Evolutionary conservation across 37 sponge, comb jelly and placozoan genomes (phyloP).

Genomic region (Corticium candelabrum): DNA sequence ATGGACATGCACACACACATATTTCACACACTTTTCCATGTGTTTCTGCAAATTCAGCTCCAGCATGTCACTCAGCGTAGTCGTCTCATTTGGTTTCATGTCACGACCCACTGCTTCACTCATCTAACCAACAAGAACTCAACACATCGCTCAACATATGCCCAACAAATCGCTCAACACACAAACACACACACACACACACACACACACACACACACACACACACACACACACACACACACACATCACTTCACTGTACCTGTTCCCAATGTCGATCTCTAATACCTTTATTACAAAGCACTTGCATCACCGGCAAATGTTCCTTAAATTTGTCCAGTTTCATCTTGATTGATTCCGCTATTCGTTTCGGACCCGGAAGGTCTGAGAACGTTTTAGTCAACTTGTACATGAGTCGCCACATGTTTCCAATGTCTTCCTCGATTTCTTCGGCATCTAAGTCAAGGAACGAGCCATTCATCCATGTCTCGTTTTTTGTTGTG

Average conservation of each 20-base stretch:
- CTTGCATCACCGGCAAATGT: constrained; percentile 77
- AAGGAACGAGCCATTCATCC: constrained; percentile 94
- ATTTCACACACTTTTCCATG: constrained; percentile 72
- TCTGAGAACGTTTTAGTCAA: constrained; percentile 70
- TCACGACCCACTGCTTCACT: constrained; percentile 82
- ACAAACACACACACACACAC: no score
- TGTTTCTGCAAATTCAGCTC: constrained; percentile 71
- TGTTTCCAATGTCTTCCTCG: constrained; percentile 75
- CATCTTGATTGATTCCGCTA: constrained; percentile 70
- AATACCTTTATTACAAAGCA: constrained; percentile 86
- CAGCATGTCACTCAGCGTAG: constrained; percentile 73
- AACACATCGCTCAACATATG: background rate
- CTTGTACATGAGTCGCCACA: constrained; percentile 90
- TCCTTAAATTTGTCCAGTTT: constrained; percentile 85
- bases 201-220: no score
- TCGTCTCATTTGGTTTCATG: constrained; percentile 77
- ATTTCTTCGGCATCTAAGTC: constrained; percentile 83
- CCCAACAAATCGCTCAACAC: background rate
- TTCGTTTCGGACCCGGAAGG: constrained; percentile 69
- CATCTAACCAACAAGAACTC: constrained; percentile 40
- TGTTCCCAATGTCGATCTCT: constrained; percentile 86
- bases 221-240: no score
- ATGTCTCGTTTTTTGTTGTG: constrained; percentile 71
- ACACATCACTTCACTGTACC: no score
- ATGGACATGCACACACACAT: no score